Base-by-base conservation (phyloP, 92 coral and sea anemone genomes). In the Epizoanthus rinbou region DNA sequence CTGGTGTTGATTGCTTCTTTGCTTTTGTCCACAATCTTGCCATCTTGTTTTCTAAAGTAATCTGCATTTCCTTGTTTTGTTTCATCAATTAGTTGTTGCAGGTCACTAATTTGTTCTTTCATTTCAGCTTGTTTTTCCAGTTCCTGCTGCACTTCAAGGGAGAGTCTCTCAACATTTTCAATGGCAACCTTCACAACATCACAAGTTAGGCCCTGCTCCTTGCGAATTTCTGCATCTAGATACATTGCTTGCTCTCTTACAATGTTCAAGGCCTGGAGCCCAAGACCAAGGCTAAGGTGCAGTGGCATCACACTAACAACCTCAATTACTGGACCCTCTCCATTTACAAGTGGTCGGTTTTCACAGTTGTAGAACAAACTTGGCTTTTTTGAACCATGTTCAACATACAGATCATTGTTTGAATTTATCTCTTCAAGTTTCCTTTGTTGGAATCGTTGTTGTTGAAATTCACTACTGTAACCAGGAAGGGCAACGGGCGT, bases 401-500 rank as follows among this genome's bases (percentile, higher is more conserved):
- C 17, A 62, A 62, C 67, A 62, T 21, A 62, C 31, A 28, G 31
- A 21, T 62, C 67, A 19, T 62, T 62, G 67, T 62, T 62, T 21
- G 28, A 19, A 62, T 62, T 62, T 11, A 62, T 62, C 0, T 62
- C 67, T 21, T 62, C n/a, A 62, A 62, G 16, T 6, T 14, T 62
- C 28, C 62, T 57, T 57, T 2, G 62, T 57, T 57, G 16, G 17
- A 57, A 57, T 57, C 4, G 62, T 3, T 11, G 2, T 11, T 11
- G 19, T 57, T 71, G n/a, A 17, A 28, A 28, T 28, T 28, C 31
- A 28, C 1, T 28, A 28, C n/a, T 35, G 23, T 73, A 73, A 14
- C 64, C 37, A 74, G 57, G 80, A 15, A 74, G 60, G n/a, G 5
- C 37, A 14, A 74, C 60, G 19, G 80, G 80, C 7, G 80, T 31